A percentile compares a stretch with the other conserved stretches of the same genome.
Evolutionary conservation across 2,888 invertebrate species (phyloP).

Genomic region (Idaea aversata): DNA sequence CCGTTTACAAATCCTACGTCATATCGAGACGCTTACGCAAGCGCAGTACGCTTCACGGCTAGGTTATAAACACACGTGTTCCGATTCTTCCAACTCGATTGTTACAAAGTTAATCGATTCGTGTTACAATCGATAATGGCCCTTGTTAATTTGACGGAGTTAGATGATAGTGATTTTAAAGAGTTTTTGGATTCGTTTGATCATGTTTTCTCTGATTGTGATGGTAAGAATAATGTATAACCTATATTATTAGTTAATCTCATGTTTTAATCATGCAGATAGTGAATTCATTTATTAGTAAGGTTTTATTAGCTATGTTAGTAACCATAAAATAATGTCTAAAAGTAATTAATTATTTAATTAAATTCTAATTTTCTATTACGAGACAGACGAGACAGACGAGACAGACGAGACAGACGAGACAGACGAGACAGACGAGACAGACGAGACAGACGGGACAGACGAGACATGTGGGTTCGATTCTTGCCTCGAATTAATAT

Average conservation of each 20-base stretch:
- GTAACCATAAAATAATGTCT: no score
- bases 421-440: no score
- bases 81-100: conserved; percentile 3
- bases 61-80: conserved; percentile 60
- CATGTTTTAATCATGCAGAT: not conserved
- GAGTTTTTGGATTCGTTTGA: conserved; percentile 83
- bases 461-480: no score
- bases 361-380: no score
- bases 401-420: no score
- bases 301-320: no score
- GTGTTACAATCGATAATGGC: conserved; percentile 28
- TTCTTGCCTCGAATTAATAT: no score
- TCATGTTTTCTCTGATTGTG: conserved; percentile 88
- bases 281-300: no score
- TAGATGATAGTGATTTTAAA: conserved; percentile 66
- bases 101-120: conserved; percentile 6
- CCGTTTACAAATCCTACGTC: conserved; percentile 38
- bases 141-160: conserved; percentile 62
- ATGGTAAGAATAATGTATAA: conserved; percentile 76
- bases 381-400: no score
- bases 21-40: conserved; percentile 38
- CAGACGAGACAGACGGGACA: no score
- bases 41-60: conserved; percentile 52
- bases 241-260: not conserved
- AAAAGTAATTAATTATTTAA: no score